These are phyloP conservation scores for Rhabdomys dilectus DNA, from an alignment of 2,113 vertebrate species.

Conservation along the genomic window DNA sequence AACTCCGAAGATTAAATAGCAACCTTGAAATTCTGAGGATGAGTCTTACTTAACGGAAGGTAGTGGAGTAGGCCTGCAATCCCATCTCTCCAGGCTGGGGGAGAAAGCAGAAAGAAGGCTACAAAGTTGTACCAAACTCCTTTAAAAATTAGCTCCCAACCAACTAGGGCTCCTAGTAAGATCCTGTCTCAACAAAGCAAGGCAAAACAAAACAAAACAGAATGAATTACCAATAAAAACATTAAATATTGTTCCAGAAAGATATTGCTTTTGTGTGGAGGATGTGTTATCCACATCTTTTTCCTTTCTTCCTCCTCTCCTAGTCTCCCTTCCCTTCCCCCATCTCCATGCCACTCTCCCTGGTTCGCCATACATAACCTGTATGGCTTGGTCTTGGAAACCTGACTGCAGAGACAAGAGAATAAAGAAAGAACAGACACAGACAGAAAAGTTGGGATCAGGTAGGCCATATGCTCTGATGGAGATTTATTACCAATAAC, in stretches of 20 bases:
- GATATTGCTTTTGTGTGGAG: background rate
- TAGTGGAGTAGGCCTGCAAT: background rate
- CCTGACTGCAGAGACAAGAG: background rate
- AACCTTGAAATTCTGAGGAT: background rate
- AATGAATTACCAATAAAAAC: background rate
- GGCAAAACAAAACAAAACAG: background rate
- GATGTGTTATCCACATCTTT: background rate
- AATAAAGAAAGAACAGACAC: background rate
- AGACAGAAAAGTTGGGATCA: background rate
- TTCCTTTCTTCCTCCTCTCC: background rate
- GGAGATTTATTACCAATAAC: background rate
- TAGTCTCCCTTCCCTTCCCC: background rate
- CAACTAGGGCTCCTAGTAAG: background rate
- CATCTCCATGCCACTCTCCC: background rate
- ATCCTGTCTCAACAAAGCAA: background rate
- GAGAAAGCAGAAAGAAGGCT: background rate
- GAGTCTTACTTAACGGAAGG: background rate
- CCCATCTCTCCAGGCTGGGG: background rate
- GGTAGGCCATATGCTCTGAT: background rate
- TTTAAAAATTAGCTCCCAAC: background rate
- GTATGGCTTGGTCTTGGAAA: background rate
- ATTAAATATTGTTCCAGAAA: background rate
- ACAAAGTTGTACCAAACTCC: background rate
- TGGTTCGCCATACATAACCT: background rate
- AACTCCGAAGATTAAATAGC: background rate